Conservation (phyloP, 2,888 invertebrate genomes). For the Ophonus ardosiacus region DNA sequence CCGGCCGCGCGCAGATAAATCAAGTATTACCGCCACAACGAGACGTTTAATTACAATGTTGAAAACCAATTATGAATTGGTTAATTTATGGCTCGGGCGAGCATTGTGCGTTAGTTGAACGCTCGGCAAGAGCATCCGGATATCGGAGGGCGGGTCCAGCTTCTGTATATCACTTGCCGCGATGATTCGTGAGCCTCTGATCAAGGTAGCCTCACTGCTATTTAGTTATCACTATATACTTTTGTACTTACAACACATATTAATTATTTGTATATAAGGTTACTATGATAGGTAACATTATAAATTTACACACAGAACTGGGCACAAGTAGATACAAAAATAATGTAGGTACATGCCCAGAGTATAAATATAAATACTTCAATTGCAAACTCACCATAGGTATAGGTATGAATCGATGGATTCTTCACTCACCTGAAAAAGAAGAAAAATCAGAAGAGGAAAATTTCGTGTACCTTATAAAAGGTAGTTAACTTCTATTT, state of each 20-base stretch:
- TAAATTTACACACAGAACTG: too few species aligned
- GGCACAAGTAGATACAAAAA: too few species aligned
- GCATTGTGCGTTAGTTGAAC: conserved; percentile 64
- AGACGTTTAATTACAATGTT: conserved; percentile 74
- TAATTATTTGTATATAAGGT: too few species aligned
- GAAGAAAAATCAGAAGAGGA: too few species aligned
- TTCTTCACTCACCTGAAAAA: too few species aligned
- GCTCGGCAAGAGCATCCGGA: conserved; percentile 67
- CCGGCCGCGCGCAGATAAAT: conserved; percentile 71
- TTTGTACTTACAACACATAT: background rate
- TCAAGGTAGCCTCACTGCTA: background rate
- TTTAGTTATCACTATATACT: background rate
- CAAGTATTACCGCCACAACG: conserved; percentile 71
- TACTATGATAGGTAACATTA: too few species aligned
- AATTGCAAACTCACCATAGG: too few species aligned
- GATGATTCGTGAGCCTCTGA: conserved; percentile 3
- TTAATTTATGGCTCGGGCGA: conserved; percentile 72
- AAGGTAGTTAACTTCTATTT: too few species aligned
- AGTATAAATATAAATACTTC: too few species aligned
- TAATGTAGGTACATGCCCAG: too few species aligned
- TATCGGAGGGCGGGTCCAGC: conserved; percentile 68
- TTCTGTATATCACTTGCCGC: conserved; percentile 67
- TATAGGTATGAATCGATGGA: too few species aligned
- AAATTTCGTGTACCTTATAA: too few species aligned
- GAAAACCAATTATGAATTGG: conserved; percentile 75